phyloP scores from a whole-genome alignment of 2,888 invertebrate species.

The Amphipoea oculea region DNA sequence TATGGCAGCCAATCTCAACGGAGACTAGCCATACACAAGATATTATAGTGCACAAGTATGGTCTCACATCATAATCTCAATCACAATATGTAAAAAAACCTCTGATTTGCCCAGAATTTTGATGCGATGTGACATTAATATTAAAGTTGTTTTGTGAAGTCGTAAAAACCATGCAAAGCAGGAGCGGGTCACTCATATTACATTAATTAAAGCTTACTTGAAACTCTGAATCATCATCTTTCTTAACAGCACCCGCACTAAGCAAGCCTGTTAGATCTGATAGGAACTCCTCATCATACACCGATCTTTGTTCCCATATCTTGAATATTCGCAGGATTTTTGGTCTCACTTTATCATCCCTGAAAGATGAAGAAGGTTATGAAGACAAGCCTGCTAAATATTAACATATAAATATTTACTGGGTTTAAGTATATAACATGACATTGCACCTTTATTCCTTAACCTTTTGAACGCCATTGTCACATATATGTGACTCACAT shows the following conservation, averaged over 20 bases:
- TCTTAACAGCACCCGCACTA: conserved; percentile 93
- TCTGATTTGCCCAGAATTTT: neutral
- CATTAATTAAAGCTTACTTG: conserved; percentile 81
- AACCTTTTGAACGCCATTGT: no score
- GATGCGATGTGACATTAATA: neutral
- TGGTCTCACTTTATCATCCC: conserved; percentile 96
- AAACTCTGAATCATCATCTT: conserved; percentile 94
- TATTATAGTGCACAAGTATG: no score
- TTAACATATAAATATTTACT: neutral
- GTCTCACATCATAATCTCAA: neutral
- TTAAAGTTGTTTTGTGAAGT: neutral
- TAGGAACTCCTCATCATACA: conserved; percentile 97
- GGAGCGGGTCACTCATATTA: neutral
- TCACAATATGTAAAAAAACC: neutral
- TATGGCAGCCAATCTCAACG: no score
- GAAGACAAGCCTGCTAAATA: no score
- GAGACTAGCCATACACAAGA: no score
- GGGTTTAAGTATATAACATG: neutral
- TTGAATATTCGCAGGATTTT: conserved; percentile 97
- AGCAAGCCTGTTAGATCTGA: conserved; percentile 96
- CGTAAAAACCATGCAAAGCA: neutral
- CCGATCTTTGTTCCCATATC: conserved; percentile 98
- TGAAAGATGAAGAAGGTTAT: conserved; percentile 77
- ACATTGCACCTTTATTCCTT: no score
- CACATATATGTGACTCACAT: no score